These are phyloP conservation scores for Parnassius smintheus DNA, from an alignment of 2,888 invertebrate species.

Conservation along the genomic window DNA sequence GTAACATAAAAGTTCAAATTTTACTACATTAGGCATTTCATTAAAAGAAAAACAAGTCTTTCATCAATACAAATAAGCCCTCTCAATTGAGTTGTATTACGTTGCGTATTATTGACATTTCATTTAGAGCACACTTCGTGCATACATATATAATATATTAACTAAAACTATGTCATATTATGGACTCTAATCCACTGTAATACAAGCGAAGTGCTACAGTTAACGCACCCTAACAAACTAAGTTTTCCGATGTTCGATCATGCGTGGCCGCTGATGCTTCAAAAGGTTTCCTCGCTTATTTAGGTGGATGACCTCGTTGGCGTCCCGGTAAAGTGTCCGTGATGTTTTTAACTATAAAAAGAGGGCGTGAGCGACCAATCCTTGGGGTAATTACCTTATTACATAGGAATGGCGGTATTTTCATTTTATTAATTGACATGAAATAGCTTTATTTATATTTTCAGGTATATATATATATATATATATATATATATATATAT, in stretches of 20 bases:
- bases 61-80: neutral
- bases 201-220: neutral
- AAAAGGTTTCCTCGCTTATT: constrained; percentile 6
- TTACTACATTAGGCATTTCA: neutral
- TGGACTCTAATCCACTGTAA: constrained; percentile 1
- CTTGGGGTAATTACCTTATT: constrained; percentile 15
- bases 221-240: constrained; percentile 3
- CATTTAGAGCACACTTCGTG: constrained; percentile 1
- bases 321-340: constrained; percentile 5
- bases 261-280: constrained; percentile 14
- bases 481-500: no score
- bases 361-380: constrained; percentile 5
- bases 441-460: neutral
- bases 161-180: neutral
- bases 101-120: constrained; percentile 19
- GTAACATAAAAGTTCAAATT: neutral
- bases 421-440: constrained; percentile 8
- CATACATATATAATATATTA: neutral
- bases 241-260: constrained; percentile 15
- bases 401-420: constrained; percentile 1
- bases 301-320: constrained; percentile 9
- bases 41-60: neutral
- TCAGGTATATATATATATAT: no score
- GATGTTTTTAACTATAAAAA: constrained; percentile 1
- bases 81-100: constrained; percentile 14